Percentiles rank a stretch among this genome's conserved stretches.
Conservation (phyloP, 2,113 vertebrate genomes). For the Chionis minor region DNA sequence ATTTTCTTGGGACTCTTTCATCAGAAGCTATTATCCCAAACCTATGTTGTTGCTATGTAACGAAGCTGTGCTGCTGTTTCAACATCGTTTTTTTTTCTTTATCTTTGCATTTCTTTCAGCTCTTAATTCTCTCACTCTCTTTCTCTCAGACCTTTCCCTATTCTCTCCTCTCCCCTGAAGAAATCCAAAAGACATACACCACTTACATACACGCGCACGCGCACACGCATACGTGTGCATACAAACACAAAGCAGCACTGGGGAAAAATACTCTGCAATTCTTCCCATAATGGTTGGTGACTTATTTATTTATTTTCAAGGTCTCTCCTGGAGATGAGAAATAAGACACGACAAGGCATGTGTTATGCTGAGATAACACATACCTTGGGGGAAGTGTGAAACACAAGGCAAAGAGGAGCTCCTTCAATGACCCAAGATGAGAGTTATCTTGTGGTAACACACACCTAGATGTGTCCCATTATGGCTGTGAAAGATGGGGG, state of each 20-base stretch:
- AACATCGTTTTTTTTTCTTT: background rate
- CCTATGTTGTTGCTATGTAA: background rate
- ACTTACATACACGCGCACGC: accelerated
- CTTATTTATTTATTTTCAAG: conserved; percentile 48
- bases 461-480: conserved; percentile 32
- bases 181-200: background rate
- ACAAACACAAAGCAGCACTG: background rate
- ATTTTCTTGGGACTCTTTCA: background rate
- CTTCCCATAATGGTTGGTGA: background rate
- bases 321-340: conserved; percentile 25
- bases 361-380: conserved; percentile 56
- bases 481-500: background rate
- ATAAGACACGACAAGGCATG: conserved; percentile 15
- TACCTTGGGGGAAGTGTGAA: conserved; percentile 45
- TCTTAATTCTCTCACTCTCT: background rate
- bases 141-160: background rate
- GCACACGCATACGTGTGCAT: background rate
- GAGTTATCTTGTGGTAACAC: conserved; percentile 59
- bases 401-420: background rate
- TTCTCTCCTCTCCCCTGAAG: background rate
- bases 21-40: background rate
- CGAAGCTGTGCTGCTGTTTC: background rate
- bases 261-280: conserved; percentile 25
- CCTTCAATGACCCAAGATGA: conserved; percentile 29
- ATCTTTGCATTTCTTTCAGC: background rate